Base-by-base conservation (phyloP, 1,140 invertebrate genomes). In the Eumaeus atala region DNA sequence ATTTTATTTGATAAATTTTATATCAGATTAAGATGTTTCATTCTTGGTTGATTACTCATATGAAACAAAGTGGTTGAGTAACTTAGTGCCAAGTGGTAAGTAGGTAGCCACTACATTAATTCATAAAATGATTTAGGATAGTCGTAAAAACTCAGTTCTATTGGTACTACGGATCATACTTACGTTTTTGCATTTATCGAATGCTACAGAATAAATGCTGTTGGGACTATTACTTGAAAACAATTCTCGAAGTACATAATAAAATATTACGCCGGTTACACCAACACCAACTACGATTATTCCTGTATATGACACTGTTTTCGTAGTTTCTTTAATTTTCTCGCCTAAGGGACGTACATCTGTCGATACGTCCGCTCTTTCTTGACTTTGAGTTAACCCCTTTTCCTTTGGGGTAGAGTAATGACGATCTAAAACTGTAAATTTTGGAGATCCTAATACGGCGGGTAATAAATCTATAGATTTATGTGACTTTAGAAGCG, bases 181-280 rank as follows among this genome's bases (percentile, higher is more conserved):
- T 59, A 89, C 88, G 71, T 88, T 82, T 68, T 90, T 90, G 72
- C 95, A 95, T 62, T 90, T 89, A 58, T 95, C 91, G 1, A 95
- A 87, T 8, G 96, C 95, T 70, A 91, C 90, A 9, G 91, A 91
- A 72, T 96, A 97, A 56, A 97, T 90, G 67, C 91, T 94, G 87
- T 94, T 95, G 0, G 95, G 92, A 83, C 95, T 97, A 64, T 94
- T 92, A 62, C 90, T 92, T 3, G 95, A 97, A 87, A 97, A 96
- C 16, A 97, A 81, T 84, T 97, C 96, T 54, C 90, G 89, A 65
- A 96, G 94, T 59, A 97, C 91, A 37, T 92, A 90, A 78, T 93
- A 97, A 67, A 96, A 93, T 77, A 97, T 92, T 2, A 93, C 76
- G 48, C 91, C 92, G 18, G 93, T 95, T 0, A 96, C 89, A 17